Percentiles rank a stretch among this genome's conserved stretches.
These are phyloP conservation scores for Copidosoma floridanum DNA, from an alignment of 1,140 invertebrate genomes.

Conservation along the genomic window DNA sequence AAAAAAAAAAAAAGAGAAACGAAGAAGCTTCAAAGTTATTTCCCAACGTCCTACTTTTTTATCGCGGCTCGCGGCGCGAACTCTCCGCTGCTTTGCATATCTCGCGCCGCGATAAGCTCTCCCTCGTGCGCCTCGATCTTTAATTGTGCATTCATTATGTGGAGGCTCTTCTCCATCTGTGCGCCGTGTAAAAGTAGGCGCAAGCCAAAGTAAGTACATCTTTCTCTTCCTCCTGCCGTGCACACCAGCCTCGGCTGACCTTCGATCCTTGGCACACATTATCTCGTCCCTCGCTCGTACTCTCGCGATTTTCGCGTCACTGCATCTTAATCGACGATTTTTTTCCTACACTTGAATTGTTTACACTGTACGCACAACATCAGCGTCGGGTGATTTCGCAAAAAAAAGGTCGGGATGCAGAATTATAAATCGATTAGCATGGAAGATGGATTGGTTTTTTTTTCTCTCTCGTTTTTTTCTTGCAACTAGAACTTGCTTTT, in stretches of 20 bases:
- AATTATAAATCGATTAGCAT: conserved; percentile 13
- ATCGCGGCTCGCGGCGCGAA: background rate
- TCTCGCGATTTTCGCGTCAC: conserved; percentile 6
- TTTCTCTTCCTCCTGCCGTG: conserved; percentile 4
- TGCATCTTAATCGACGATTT: background rate
- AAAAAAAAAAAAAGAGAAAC: background rate
- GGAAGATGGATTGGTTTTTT: background rate
- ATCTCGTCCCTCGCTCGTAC: conserved; percentile 18
- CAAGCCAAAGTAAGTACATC: conserved; percentile 14
- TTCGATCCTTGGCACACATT: conserved; percentile 34
- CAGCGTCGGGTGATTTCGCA: background rate
- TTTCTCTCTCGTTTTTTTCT: too few species aligned
- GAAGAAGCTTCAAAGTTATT: background rate
- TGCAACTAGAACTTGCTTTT: too few species aligned
- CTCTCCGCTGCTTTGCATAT: conserved; percentile 39
- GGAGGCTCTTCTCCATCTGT: conserved; percentile 26
- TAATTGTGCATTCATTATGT: conserved; percentile 49
- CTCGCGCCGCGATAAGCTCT: conserved; percentile 39
- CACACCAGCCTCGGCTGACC: conserved; percentile 25
- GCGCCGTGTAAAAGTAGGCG: conserved; percentile 35
- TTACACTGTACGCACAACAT: background rate
- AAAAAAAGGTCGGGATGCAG: background rate
- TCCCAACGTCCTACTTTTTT: conserved; percentile 11
- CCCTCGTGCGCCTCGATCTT: conserved; percentile 35
- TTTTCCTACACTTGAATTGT: background rate